Evolutionary conservation across 2,888 invertebrate species (phyloP), one percentile per base, ranked within the genome.

Genomic region (Macrosiphum euphorbiae): DNA sequence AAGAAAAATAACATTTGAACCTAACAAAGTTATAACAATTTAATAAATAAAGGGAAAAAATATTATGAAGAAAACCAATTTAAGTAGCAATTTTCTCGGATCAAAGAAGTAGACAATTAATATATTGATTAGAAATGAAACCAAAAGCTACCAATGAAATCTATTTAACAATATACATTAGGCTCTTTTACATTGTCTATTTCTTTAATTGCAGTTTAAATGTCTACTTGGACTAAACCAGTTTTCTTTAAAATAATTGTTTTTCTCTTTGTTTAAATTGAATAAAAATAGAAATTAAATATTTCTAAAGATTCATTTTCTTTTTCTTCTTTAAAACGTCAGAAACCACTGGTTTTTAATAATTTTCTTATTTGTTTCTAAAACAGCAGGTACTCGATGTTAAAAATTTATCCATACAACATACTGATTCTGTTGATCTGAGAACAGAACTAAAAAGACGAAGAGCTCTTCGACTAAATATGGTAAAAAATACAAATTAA

Each of bases 1-100:
- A 0, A 95, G 97, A 44, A 96, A 96, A 94, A 95, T 95, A 88
- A 97, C 97, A 95, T 97, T 97, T 95, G 96, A 97, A 95, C 95
- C 96, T 13, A 96, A 96, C 55, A 95, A 95, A 86, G 96, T 41
- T 41, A 35, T 8, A 78, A 35, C 96, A 94, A 96, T 96, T 55
- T 96, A 96, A 94, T 95, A 96, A 35, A 95, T 96, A 84, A 96
- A 96, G 95, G 96, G 96, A 2, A 96, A 96, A 94, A 96, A 96
- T 91, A 96, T 96, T 85, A 96, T 96, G 84, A 96, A 96, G 94
- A 67, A 94, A 90, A 55, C 86, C 3, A 90, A 47, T 93, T 55
- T 89, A 85, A 90, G 93, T 94, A n/a, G 90, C 90, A n/a, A 86
- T 94, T 90, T 61, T 86, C 61, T 85, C 90, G 86, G 50, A 94